phyloP scores from a whole-genome alignment of 2,113 vertebrate species.

The Antechinus flavipes region DNA sequence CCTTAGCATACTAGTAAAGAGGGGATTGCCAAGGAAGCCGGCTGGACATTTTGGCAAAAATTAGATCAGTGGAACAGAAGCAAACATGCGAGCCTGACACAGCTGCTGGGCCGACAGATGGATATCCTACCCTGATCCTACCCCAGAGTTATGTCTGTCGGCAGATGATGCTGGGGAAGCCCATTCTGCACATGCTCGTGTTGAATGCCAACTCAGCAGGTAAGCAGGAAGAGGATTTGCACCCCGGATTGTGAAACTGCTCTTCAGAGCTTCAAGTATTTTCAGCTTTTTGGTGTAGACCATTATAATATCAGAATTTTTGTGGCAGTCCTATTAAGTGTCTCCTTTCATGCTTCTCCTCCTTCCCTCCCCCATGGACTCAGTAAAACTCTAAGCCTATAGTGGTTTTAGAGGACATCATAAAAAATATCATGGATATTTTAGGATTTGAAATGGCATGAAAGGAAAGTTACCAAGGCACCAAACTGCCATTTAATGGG shows the following conservation, averaged over 20 bases:
- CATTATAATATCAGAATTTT: conserved; percentile 35
- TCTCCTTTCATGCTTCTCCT: not conserved
- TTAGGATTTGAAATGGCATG: conserved; percentile 78
- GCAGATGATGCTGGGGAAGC: not conserved
- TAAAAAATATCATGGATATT: conserved; percentile 71
- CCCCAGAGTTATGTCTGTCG: not conserved
- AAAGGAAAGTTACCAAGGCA: conserved; percentile 78
- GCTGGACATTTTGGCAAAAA: conserved; percentile 13
- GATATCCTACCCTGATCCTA: not conserved
- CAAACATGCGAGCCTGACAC: not conserved
- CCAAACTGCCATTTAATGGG: conserved; percentile 77
- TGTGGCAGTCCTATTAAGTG: conserved; percentile 16
- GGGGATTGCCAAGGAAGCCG: conserved; percentile 10
- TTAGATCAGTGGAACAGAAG: not conserved
- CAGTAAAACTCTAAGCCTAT: conserved; percentile 50
- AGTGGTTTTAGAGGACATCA: conserved; percentile 62
- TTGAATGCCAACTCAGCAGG: not conserved
- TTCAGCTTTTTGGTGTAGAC: conserved; percentile 31
- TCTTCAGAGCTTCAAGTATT: conserved; percentile 36
- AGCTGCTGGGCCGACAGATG: not conserved
- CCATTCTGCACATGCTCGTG: fast-evolving
- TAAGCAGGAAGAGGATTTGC: not conserved
- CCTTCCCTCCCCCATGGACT: fast-evolving
- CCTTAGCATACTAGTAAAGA: not conserved
- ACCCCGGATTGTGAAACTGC: not conserved